Conservation (phyloP, 2,888 invertebrate genomes). For the Patella ulyssiponensis region DNA sequence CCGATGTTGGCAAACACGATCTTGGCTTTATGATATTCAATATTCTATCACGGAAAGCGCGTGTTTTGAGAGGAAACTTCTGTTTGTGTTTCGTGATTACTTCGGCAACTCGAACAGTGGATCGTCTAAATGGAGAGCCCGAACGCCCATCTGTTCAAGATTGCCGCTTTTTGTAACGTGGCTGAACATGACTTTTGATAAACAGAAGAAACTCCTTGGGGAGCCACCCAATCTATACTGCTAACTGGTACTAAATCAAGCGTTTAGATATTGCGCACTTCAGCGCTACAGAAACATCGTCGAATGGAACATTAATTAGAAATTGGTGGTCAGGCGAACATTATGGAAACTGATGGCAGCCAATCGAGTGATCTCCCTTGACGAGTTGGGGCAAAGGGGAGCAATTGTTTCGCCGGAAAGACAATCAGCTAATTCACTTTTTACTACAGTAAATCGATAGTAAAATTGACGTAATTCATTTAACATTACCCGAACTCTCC, state of each 20-base stretch:
- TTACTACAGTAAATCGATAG: slow-evolving; percentile 22
- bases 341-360: slow-evolving; percentile 4
- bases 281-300: slow-evolving; percentile 3
- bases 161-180: slow-evolving; percentile 1
- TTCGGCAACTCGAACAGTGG: background rate
- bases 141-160: slow-evolving; percentile 17
- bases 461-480: slow-evolving; percentile 30
- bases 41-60: slow-evolving; percentile 3
- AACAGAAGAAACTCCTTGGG: background rate
- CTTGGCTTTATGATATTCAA: slow-evolving; percentile 18
- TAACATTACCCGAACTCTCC: slow-evolving; percentile 23
- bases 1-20: background rate
- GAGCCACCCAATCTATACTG: background rate
- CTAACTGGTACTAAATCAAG: slow-evolving; percentile 9
- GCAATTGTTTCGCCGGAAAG: slow-evolving; percentile 20
- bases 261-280: slow-evolving; percentile 5
- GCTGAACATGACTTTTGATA: background rate
- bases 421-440: slow-evolving; percentile 34
- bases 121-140: slow-evolving; percentile 8
- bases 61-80: slow-evolving; percentile 18
- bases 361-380: slow-evolving; percentile 14
- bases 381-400: slow-evolving; percentile 24
- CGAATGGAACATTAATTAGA: slow-evolving; percentile 19
- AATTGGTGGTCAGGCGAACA: slow-evolving; percentile 8
- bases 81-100: slow-evolving; percentile 19